These are phyloP conservation scores for Oryzias dopingdopingensis DNA, from an alignment of 2,797 vertebrate species.

Conservation along the genomic window DNA sequence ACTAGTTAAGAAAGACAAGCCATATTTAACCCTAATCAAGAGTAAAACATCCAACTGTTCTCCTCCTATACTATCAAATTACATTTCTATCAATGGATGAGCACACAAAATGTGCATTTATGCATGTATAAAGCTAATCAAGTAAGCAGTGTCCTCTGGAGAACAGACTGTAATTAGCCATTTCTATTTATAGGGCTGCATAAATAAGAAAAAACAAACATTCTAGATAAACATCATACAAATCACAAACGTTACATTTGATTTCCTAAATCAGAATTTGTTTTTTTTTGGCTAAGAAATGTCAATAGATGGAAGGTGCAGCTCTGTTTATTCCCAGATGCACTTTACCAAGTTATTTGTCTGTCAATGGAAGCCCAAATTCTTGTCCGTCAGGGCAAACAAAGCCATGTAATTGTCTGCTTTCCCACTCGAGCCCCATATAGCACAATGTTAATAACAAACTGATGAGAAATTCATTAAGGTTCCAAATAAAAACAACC, in stretches of 20 bases:
- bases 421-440: constrained; percentile 68
- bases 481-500: constrained; percentile 79
- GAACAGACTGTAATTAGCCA: no score
- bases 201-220: no score
- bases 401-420: constrained; percentile 73
- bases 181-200: no score
- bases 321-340: constrained; percentile 33
- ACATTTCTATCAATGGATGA: background rate
- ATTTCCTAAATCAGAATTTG: background rate
- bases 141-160: no score
- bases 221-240: constrained; percentile 5
- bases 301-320: constrained; percentile 34
- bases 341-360: constrained; percentile 58
- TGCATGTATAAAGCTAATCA: no score
- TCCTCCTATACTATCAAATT: constrained; percentile 4
- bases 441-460: constrained; percentile 77
- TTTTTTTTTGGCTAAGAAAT: no score
- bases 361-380: constrained; percentile 58
- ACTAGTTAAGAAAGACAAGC: constrained; percentile 46
- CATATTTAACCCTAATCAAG: constrained; percentile 40
- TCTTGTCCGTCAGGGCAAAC: constrained; percentile 70
- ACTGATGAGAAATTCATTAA: constrained; percentile 83
- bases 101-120: no score
- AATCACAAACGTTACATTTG: constrained; percentile 19
- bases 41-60: constrained; percentile 19